Evolutionary conservation across 2,888 invertebrate genomes (phyloP).

Genomic region (Morpho helenor): DNA sequence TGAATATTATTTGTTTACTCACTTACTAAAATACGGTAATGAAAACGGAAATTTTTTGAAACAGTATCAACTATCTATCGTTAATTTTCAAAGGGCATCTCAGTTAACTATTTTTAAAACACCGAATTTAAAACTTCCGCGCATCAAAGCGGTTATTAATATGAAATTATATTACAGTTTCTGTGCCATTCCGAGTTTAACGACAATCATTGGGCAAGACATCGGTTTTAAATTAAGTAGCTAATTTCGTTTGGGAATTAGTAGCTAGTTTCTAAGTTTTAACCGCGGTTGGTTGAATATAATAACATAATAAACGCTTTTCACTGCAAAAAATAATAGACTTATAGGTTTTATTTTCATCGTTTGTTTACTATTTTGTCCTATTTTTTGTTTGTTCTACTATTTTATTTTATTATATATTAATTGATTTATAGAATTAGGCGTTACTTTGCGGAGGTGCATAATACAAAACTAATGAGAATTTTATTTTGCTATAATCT

Average conservation of each 20-base stretch:
- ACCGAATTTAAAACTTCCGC: constrained; percentile 30
- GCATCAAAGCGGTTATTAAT: constrained; percentile 31
- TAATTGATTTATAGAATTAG: too few species aligned
- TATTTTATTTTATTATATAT: too few species aligned
- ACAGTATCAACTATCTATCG: neutral
- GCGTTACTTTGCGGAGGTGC: too few species aligned
- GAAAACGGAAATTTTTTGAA: neutral
- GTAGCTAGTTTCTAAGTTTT: neutral
- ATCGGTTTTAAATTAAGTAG: constrained; percentile 9
- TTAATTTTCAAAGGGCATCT: neutral
- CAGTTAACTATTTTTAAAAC: constrained; percentile 2
- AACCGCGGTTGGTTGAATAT: neutral
- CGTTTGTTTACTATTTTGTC: too few species aligned
- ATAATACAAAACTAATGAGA: too few species aligned
- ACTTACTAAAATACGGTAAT: too few species aligned
- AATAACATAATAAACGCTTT: neutral
- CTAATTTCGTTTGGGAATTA: constrained; percentile 2
- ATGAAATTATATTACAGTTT: constrained; percentile 25
- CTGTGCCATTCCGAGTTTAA: constrained; percentile 27
- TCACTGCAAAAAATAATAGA: too few species aligned
- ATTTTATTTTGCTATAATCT: too few species aligned
- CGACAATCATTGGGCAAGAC: constrained; percentile 20
- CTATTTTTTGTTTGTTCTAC: too few species aligned
- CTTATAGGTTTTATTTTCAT: too few species aligned
- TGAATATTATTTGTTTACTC: too few species aligned